These are phyloP conservation scores for Drosophila sucinea DNA, from an alignment of 1,140 invertebrate species.

Conservation along the genomic window DNA sequence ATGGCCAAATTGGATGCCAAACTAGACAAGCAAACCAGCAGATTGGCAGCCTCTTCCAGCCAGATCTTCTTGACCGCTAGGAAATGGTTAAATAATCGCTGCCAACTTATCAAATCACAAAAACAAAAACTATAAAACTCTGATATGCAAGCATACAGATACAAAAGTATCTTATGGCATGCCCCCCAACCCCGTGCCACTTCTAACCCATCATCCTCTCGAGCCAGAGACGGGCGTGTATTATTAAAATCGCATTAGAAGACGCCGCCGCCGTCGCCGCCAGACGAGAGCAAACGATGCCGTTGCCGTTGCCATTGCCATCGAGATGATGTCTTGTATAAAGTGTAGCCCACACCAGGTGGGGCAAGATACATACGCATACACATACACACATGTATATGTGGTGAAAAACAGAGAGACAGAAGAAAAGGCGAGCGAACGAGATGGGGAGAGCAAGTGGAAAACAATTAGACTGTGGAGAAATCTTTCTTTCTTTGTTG, in stretches of 20 bases:
- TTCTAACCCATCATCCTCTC: conserved; percentile 14
- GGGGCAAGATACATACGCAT: conserved; percentile 9
- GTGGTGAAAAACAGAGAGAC: no score
- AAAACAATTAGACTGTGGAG: conserved; percentile 74
- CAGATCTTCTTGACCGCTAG: conserved; percentile 39
- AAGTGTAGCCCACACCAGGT: conserved; percentile 58
- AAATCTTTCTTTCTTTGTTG: conserved; percentile 51
- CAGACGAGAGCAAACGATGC: conserved; percentile 25
- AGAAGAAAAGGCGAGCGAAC: neutral
- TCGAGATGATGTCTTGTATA: conserved; percentile 57
- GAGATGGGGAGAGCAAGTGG: conserved; percentile 29
- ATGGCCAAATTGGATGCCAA: conserved; percentile 59
- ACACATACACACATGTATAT: neutral
- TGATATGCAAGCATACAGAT: conserved; percentile 61
- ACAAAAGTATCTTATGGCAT: conserved; percentile 19
- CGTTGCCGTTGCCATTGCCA: conserved; percentile 40
- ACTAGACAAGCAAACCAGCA: conserved; percentile 37
- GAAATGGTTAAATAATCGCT: conserved; percentile 79
- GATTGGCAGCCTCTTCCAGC: conserved; percentile 21
- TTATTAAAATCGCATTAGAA: conserved; percentile 83
- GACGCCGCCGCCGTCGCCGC: conserved; percentile 46
- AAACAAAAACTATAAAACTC: conserved; percentile 26
- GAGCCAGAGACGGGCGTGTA: conserved; percentile 71
- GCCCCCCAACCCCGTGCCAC: conserved; percentile 6
- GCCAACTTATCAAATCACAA: conserved; percentile 78